These are phyloP conservation scores for Oenanthe melanoleuca DNA, from an alignment of 2,113 vertebrate species.

Conservation along the genomic window DNA sequence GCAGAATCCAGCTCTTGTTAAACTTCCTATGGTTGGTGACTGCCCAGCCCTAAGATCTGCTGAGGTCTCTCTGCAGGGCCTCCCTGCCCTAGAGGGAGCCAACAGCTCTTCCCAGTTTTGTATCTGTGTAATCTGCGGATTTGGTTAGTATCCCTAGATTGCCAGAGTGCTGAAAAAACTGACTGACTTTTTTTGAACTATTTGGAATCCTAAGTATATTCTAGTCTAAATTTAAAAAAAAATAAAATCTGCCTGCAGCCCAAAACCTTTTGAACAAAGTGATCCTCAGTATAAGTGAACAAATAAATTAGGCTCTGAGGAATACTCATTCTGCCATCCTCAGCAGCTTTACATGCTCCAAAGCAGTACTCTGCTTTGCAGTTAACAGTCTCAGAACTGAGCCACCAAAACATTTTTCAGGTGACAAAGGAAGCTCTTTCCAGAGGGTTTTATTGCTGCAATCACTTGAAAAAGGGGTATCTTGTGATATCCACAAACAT, in stretches of 20 bases:
- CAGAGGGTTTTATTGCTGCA: background rate
- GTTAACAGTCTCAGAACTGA: background rate
- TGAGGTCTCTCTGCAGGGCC: background rate
- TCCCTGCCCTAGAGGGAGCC: background rate
- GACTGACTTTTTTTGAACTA: background rate
- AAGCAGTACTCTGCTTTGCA: background rate
- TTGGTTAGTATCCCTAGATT: background rate
- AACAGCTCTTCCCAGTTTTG: background rate
- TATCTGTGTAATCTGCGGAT: fast-evolving
- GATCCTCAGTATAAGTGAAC: background rate
- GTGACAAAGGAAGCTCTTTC: background rate
- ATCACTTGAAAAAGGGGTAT: background rate
- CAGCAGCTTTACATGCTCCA: background rate
- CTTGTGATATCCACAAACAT: background rate
- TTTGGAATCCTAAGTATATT: background rate
- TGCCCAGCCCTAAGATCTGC: too few relatives aligned
- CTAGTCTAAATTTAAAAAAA: background rate
- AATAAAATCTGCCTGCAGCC: background rate
- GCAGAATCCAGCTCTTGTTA: background rate
- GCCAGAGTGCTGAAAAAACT: background rate
- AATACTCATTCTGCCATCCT: background rate
- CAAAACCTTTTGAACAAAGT: background rate
- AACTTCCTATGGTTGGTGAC: background rate
- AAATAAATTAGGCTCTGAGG: background rate
- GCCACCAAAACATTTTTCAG: background rate